These are phyloP conservation scores for Ovis canadensis DNA, from an alignment of 2,113 vertebrate species.

Conservation along the genomic window DNA sequence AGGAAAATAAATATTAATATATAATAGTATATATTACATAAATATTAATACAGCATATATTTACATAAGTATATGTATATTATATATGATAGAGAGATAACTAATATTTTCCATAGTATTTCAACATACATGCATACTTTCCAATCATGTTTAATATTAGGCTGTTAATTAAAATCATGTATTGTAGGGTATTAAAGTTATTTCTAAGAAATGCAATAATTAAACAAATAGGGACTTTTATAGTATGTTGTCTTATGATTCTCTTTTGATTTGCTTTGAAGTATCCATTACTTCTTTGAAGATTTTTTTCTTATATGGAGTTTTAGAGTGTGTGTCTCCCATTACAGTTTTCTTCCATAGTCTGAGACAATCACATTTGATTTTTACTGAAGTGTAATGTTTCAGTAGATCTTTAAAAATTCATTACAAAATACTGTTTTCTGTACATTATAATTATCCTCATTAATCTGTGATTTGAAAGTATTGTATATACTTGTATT, in stretches of 20 bases:
- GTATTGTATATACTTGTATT: background rate
- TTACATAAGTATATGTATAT: background rate
- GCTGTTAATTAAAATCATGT: background rate
- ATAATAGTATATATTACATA: background rate
- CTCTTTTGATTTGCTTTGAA: background rate
- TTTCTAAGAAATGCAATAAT: background rate
- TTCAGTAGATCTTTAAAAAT: background rate
- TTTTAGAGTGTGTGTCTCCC: background rate
- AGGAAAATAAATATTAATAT: background rate
- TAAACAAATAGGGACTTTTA: background rate
- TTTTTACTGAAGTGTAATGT: background rate
- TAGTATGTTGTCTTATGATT: background rate
- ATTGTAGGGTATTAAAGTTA: background rate
- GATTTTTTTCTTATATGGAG: background rate
- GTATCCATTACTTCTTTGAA: background rate
- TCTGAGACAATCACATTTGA: background rate
- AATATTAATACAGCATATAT: background rate
- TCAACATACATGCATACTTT: background rate
- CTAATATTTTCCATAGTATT: background rate
- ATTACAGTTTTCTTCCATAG: background rate
- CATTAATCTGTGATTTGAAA: background rate
- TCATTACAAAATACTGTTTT: background rate
- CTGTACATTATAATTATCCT: background rate
- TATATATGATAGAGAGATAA: background rate
- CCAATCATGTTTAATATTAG: background rate